Evolutionary conservation across 2,797 vertebrate genomes (phyloP).

Genomic region (Chiropotes sagulatus): DNA sequence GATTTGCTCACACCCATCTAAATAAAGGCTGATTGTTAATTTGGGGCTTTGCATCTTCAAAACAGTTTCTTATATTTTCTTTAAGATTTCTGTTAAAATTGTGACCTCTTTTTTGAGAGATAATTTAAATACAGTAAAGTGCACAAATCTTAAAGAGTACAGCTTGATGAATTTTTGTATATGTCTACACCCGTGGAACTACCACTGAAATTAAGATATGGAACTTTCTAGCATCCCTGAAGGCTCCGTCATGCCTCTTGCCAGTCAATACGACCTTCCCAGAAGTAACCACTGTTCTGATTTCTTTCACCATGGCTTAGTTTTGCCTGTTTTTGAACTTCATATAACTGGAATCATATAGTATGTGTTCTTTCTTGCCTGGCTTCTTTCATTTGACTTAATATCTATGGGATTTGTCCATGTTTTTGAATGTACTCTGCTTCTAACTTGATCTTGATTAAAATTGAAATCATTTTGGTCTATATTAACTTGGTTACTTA

Average conservation of each 20-base stretch:
- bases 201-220: constrained; percentile 9
- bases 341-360: not conserved
- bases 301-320: not conserved
- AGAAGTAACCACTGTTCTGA: not conserved
- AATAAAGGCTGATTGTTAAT: not conserved
- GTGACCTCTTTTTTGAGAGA: not conserved
- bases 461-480: constrained; percentile 4
- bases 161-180: not conserved
- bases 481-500: constrained; percentile 32
- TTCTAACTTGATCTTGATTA: constrained; percentile 31
- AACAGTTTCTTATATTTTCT: not conserved
- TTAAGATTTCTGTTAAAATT: constrained; percentile 19
- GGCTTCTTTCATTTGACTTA: constrained; percentile 5
- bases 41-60: not conserved
- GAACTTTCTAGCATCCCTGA: not conserved
- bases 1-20: not conserved
- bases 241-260: not conserved
- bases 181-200: not conserved
- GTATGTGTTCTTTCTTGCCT: not conserved
- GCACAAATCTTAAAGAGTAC: not conserved
- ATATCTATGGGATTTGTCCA: not conserved
- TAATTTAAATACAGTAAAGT: constrained; percentile 2
- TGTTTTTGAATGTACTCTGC: not conserved
- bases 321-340: not conserved
- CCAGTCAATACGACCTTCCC: not conserved